Evolutionary conservation across 2,113 vertebrate species (phyloP).

Genomic region (Chamaea fasciata): DNA sequence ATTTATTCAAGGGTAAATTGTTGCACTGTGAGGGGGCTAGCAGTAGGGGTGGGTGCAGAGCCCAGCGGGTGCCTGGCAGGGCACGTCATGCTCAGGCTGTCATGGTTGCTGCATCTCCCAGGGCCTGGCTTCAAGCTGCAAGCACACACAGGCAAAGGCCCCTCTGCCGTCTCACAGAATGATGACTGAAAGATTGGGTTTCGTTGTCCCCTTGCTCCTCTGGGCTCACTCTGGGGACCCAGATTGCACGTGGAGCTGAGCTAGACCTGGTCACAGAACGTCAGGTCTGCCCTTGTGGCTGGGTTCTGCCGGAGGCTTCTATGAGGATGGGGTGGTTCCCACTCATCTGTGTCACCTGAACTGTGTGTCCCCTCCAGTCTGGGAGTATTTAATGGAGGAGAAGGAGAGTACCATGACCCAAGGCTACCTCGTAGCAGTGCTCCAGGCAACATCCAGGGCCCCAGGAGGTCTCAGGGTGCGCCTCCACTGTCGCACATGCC

Average conservation of each 20-base stretch:
- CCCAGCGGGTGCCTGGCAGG: not conserved
- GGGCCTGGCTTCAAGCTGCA: not conserved
- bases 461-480: not conserved
- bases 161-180: not conserved
- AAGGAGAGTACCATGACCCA: not conserved
- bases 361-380: not conserved
- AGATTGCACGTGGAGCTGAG: rapidly evolving
- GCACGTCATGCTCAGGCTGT: not conserved
- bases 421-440: rapidly evolving
- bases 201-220: not conserved
- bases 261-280: not conserved
- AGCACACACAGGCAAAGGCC: not conserved
- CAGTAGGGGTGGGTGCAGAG: slow-evolving; percentile 50
- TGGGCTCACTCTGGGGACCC: rapidly evolving
- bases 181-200: not conserved
- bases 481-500: not conserved
- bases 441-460: not conserved
- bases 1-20: slow-evolving; percentile 63
- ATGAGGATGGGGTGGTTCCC: not conserved
- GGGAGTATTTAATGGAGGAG: not conserved
- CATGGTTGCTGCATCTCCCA: not conserved
- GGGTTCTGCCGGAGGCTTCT: not conserved
- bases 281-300: not conserved
- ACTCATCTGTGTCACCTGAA: not conserved
- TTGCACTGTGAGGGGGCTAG: slow-evolving; percentile 38